phyloP scores from a whole-genome alignment of 2,888 invertebrate genomes.

The Salticus scenicus region DNA sequence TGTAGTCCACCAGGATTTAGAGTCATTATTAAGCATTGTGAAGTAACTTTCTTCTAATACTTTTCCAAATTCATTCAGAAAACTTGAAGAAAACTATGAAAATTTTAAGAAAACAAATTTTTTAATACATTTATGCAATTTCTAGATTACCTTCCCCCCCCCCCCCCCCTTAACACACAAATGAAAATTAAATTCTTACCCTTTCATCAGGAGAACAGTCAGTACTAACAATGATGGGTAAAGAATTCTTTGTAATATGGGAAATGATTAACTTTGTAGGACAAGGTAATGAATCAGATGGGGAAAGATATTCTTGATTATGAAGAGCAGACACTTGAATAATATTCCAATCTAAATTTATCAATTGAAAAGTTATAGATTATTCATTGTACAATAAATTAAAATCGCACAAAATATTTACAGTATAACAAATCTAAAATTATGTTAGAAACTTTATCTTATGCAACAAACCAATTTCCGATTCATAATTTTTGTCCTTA shows the following conservation, averaged over 20 bases:
- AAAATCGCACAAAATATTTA: no score
- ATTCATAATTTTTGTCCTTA: no score
- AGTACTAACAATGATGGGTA: slow-evolving; percentile 12
- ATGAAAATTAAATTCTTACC: slow-evolving; percentile 15
- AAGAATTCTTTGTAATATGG: slow-evolving; percentile 22
- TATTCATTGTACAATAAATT: no score
- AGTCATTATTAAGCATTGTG: slow-evolving; percentile 62
- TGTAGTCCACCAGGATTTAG: slow-evolving; percentile 68
- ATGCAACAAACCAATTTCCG: no score
- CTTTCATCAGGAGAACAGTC: slow-evolving; percentile 31
- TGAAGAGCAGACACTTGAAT: slow-evolving; percentile 58
- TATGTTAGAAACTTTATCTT: no score
- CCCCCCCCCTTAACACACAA: no score
- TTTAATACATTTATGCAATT: no score
- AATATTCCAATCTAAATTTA: slow-evolving; percentile 69
- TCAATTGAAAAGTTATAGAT: no score
- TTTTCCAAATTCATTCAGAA: slow-evolving; percentile 65
- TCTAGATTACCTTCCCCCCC: no score
- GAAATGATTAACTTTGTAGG: slow-evolving; percentile 39
- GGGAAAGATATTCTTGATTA: slow-evolving; percentile 26
- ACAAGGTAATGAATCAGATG: slow-evolving; percentile 4
- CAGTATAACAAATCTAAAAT: no score
- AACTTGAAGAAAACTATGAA: slow-evolving; percentile 63
- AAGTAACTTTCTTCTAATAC: slow-evolving; percentile 63
- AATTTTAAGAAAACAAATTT: not conserved